A percentile compares a stretch with the other conserved stretches of the same genome.
Evolutionary conservation across 2,888 invertebrate species (phyloP).

Genomic region (Acleris holmiana): DNA sequence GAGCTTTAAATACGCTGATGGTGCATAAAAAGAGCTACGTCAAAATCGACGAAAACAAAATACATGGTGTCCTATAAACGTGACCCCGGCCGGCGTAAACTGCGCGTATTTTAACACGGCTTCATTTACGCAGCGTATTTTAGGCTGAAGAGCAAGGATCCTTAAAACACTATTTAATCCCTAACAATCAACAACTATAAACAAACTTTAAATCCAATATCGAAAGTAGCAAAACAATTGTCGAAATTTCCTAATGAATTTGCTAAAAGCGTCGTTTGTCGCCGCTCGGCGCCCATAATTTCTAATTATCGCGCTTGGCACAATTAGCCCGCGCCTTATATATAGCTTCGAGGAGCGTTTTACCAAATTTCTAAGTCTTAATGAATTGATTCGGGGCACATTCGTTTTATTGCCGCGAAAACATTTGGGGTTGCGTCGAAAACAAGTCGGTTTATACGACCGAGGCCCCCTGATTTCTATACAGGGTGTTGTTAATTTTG

Average conservation of each 20-base stretch:
- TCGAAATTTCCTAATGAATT: constrained; percentile 66
- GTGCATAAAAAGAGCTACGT: too few species aligned
- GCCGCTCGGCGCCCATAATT: constrained; percentile 60
- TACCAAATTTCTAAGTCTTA: constrained; percentile 43
- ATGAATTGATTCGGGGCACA: constrained; percentile 36
- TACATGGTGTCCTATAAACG: too few species aligned
- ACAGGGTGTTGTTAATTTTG: too few species aligned
- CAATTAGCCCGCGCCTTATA: constrained; percentile 57
- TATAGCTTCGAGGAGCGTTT: constrained; percentile 47
- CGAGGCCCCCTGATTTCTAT: too few species aligned
- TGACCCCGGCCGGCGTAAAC: too few species aligned
- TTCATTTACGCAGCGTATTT: too few species aligned
- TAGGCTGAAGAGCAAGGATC: too few species aligned
- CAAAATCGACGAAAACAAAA: too few species aligned
- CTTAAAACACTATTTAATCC: too few species aligned
- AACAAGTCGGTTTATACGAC: constrained; percentile 8
- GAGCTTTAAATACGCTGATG: too few species aligned
- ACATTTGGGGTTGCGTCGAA: constrained; percentile 30
- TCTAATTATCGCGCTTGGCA: constrained; percentile 62
- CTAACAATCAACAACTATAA: background rate
- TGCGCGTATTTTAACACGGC: too few species aligned
- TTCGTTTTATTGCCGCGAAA: constrained; percentile 28
- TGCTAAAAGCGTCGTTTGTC: constrained; percentile 64
- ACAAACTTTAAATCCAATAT: constrained; percentile 18
- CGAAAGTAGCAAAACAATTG: constrained; percentile 56